A percentile compares a stretch with the other conserved stretches of the same genome.
phyloP scores from a whole-genome alignment of 2,888 invertebrate species.

The Argyresthia albistria region DNA sequence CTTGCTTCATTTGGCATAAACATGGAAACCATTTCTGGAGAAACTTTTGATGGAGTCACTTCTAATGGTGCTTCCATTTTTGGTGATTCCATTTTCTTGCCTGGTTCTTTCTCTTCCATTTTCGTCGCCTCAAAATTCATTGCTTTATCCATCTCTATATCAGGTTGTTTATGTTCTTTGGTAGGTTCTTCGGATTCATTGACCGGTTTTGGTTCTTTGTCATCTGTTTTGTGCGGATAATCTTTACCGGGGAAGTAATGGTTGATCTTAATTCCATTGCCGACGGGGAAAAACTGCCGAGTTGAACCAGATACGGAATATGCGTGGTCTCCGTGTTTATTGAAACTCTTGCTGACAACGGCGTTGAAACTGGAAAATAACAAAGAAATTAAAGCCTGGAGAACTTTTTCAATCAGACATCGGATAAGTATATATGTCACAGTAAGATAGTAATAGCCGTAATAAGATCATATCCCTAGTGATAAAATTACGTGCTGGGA shows the following conservation, averaged over 20 bases:
- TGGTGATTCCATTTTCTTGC: conserved; percentile 16
- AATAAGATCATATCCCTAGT: too few species aligned
- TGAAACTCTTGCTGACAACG: conserved; percentile 61
- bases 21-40: conserved; percentile 26
- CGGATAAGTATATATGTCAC: too few species aligned
- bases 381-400: not conserved
- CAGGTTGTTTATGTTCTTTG: conserved; percentile 5
- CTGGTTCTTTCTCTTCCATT: conserved; percentile 7
- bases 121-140: conserved; percentile 21
- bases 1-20: conserved; percentile 15
- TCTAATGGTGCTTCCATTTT: conserved; percentile 21
- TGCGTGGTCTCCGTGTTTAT: conserved; percentile 49
- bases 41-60: conserved; percentile 18
- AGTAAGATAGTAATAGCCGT: too few species aligned
- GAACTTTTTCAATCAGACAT: too few species aligned
- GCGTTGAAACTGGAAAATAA: conserved; percentile 64
- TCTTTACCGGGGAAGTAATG: conserved; percentile 48
- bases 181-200: conserved; percentile 21
- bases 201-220: conserved; percentile 25
- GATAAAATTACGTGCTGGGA: too few species aligned
- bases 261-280: conserved; percentile 48
- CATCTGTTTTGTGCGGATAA: conserved; percentile 15
- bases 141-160: conserved; percentile 17
- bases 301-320: conserved; percentile 44
- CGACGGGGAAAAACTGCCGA: conserved; percentile 42